Evolutionary conservation across 2,797 vertebrate species (phyloP).

Genomic region (Rhinoraja longicauda): DNA sequence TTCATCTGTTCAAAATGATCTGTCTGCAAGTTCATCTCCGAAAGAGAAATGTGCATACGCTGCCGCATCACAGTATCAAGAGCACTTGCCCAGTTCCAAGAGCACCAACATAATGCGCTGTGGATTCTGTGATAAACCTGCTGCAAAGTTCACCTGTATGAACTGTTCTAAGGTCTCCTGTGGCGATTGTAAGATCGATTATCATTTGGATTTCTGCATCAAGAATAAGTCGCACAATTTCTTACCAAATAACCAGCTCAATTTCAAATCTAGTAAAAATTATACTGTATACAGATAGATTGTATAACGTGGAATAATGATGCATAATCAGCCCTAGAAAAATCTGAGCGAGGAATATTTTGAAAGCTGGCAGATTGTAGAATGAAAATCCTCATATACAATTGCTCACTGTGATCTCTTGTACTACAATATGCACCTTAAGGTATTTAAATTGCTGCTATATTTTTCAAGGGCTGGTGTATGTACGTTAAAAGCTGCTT

Average conservation of each 20-base stretch:
- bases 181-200: constrained; percentile 80
- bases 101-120: constrained; percentile 62
- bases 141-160: constrained; percentile 87
- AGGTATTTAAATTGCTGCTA: constrained; percentile 34
- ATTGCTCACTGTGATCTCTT: constrained; percentile 33
- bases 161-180: constrained; percentile 97
- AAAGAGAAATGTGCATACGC: constrained; percentile 56
- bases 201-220: constrained; percentile 83
- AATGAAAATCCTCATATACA: not conserved
- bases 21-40: constrained; percentile 46
- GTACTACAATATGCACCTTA: constrained; percentile 18
- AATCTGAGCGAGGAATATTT: constrained; percentile 19
- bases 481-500: constrained; percentile 30
- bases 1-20: constrained; percentile 46
- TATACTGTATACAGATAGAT: constrained; percentile 88
- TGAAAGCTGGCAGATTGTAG: constrained; percentile 13
- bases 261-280: constrained; percentile 85
- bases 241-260: constrained; percentile 88
- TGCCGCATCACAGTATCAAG: constrained; percentile 51
- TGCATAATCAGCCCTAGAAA: constrained; percentile 37
- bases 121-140: constrained; percentile 89
- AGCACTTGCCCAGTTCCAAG: constrained; percentile 62
- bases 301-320: constrained; percentile 34
- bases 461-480: constrained; percentile 37
- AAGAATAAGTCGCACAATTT: constrained; percentile 90